phyloP scores from a whole-genome alignment of 37 sponge, comb jelly and placozoan species.

The Haliclona indistincta region DNA sequence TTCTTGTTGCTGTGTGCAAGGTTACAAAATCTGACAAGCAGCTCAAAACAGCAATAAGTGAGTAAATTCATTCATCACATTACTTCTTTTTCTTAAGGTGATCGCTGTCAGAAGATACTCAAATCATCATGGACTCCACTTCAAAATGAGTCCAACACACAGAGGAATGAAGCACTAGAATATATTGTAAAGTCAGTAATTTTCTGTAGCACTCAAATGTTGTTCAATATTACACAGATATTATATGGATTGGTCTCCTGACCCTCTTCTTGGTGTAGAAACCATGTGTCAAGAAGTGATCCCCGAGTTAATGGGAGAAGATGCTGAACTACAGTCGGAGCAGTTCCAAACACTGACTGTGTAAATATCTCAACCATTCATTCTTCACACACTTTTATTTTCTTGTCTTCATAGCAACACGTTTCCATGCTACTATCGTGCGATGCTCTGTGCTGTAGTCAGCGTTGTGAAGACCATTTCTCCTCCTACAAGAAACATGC shows the following conservation, averaged over 20 bases:
- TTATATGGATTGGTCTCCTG: conserved; percentile 58
- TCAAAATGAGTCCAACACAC: conserved; percentile 30
- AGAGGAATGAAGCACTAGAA: conserved; percentile 52
- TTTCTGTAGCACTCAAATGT: background rate
- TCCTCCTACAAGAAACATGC: conserved; percentile 1
- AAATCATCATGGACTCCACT: conserved; percentile 36
- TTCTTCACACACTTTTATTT: background rate
- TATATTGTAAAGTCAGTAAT: conserved; percentile 50
- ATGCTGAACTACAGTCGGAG: background rate
- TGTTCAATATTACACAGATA: background rate
- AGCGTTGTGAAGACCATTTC: conserved; percentile 50
- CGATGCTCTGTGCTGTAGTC: conserved; percentile 36
- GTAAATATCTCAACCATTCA: conserved; percentile 16
- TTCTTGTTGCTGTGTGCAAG: conserved; percentile 57
- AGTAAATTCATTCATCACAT: conserved; percentile 11
- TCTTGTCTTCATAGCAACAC: conserved; percentile 31
- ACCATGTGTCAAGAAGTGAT: conserved; percentile 32
- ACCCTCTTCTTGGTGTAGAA: conserved; percentile 52
- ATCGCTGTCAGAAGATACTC: conserved; percentile 33
- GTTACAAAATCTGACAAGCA: conserved; percentile 29
- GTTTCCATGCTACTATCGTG: conserved; percentile 67
- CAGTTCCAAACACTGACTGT: conserved; percentile 53
- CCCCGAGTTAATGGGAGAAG: conserved; percentile 50
- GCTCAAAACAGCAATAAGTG: conserved; percentile 12
- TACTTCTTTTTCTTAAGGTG: conserved; percentile 14